Evolutionary conservation across 2,113 vertebrate genomes (phyloP).

Genomic region (Capricornis sumatraensis): DNA sequence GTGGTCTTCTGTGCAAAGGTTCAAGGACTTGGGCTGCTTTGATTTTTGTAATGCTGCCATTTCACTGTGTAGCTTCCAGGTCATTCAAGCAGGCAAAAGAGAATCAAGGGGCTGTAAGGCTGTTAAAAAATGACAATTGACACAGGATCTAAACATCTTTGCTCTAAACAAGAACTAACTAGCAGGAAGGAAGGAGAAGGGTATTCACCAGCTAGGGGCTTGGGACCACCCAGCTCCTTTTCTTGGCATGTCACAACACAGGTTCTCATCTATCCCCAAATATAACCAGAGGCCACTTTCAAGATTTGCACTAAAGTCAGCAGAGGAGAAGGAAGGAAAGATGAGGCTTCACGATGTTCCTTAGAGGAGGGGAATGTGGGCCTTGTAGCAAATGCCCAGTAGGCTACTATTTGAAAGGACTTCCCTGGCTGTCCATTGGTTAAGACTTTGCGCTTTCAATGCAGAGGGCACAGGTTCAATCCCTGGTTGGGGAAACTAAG

Average conservation of each 20-base stretch:
- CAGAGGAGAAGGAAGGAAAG: not conserved
- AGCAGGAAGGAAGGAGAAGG: not conserved
- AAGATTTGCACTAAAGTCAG: not conserved
- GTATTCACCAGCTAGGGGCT: not conserved
- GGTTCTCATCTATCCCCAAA: not conserved
- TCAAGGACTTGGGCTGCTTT: not conserved
- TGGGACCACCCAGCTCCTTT: not conserved
- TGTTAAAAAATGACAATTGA: not conserved
- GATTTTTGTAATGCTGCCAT: not conserved
- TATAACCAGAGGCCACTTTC: not conserved
- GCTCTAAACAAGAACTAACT: not conserved
- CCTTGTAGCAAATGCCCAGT: not conserved
- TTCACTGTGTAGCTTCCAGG: not conserved
- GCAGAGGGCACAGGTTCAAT: not conserved
- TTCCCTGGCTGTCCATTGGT: not conserved
- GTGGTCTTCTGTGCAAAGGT: not conserved
- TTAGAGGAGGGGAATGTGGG: not conserved
- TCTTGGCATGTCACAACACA: not conserved
- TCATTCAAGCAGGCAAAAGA: not conserved
- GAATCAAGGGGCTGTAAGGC: not conserved
- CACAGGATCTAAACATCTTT: not conserved
- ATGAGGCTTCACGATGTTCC: accelerated
- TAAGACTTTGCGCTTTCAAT: not conserved
- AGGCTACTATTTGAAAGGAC: not conserved
- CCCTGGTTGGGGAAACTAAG: not conserved